Base-by-base conservation (phyloP, 2,888 invertebrate genomes). In the Stramonita haemastoma region DNA sequence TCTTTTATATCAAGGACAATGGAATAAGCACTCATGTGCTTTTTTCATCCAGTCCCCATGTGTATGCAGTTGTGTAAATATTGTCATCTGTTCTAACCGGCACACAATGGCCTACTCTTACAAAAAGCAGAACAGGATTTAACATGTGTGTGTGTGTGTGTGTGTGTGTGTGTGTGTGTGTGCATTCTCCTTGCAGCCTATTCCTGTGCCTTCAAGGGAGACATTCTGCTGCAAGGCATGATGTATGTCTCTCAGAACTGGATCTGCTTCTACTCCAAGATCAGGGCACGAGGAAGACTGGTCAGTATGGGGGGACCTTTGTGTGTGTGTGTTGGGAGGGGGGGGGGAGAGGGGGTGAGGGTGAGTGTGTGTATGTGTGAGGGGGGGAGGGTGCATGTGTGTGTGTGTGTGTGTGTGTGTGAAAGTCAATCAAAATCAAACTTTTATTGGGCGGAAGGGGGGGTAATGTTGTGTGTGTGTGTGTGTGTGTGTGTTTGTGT, bases 231-330 rank as follows among this genome's bases (percentile, higher is more conserved):
- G 46, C 99, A 99, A 97, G 99, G 99, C 89, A 98, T 98, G 96
- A 97, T 99, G 93, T 99, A 98, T 96, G 98, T 99, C 95, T 98
- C 98, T 92, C 98, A 98, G 95, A 98, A 98, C 96, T 98, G 98
- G 96, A 98, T 99, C 96, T 98, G 98, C 93, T 99, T 99, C 97
- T 98, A 99, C 96, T 98, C 99, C 92, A 98, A 98, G 96, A 98
- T 99, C 90, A 98, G 98, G 96, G 98, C 98, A 95, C 98, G 98
- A 96, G 98, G 98, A 92, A 98, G 98, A 95, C 98, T 98, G 97
- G 98, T 98, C 96, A 97, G 96, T 90, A 36, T 1, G 19, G 22
- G 56, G 4, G 32, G 6, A 19, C 17, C 60, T 19, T 22, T 60
- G 60, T 13, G 60, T 60, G 60, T 60, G 60, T 60, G 32, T n/a